phyloP scores from a whole-genome alignment of 2,797 vertebrate species.

The Acipenser oxyrinchus region DNA sequence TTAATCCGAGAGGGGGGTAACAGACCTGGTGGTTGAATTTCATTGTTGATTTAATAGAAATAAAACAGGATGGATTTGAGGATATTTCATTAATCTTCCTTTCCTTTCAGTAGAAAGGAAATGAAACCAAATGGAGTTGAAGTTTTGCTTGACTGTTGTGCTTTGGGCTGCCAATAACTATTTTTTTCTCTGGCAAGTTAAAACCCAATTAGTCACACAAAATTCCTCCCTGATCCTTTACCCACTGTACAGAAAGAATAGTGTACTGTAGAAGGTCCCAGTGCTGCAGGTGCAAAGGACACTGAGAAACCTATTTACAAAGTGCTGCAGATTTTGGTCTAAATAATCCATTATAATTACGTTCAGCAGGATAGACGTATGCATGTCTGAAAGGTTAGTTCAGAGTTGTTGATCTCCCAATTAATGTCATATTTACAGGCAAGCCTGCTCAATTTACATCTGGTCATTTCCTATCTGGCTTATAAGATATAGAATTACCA shows the following conservation, averaged over 20 bases:
- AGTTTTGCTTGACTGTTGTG: constrained; percentile 54
- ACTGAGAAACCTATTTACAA: constrained; percentile 22
- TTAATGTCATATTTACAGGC: too few relatives aligned
- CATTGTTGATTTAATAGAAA: constrained; percentile 95
- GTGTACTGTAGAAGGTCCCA: constrained; percentile 25
- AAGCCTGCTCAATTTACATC: too few relatives aligned
- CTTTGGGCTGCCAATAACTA: constrained; percentile 66
- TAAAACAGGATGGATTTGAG: constrained; percentile 93
- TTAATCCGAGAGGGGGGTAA: constrained; percentile 62
- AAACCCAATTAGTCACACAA: constrained; percentile 81
- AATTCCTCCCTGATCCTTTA: constrained; percentile 75
- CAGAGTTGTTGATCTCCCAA: too few relatives aligned
- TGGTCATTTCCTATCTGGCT: too few relatives aligned
- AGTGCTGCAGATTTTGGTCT: not conserved
- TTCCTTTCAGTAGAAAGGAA: constrained; percentile 89
- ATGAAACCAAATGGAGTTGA: constrained; percentile 84
- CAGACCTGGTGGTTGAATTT: constrained; percentile 76
- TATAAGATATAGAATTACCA: too few relatives aligned
- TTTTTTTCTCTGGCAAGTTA: constrained; percentile 69
- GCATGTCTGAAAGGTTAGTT: too few relatives aligned
- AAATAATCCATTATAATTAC: constrained; percentile 31
- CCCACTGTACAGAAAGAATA: constrained; percentile 53
- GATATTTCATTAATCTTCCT: constrained; percentile 97
- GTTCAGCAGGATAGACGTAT: too few relatives aligned
- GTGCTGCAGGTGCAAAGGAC: constrained; percentile 44